Percentiles rank a stretch among this genome's conserved stretches.
phyloP scores from a whole-genome alignment of 2,888 invertebrate species.

The Tipula confusa region DNA sequence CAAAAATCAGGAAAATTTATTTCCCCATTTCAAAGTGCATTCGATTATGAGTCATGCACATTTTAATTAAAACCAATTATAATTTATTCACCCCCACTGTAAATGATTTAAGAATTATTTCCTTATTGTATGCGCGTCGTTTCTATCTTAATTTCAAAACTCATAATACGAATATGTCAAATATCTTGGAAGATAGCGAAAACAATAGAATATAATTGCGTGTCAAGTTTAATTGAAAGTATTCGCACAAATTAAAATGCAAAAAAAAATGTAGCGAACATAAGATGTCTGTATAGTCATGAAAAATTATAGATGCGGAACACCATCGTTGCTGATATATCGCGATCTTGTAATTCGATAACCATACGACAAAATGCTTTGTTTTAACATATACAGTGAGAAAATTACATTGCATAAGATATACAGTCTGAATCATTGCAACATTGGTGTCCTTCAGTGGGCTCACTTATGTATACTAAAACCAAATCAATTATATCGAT shows the following conservation, averaged over 20 bases:
- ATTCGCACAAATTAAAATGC: neutral
- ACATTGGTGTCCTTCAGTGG: neutral
- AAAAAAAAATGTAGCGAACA: neutral
- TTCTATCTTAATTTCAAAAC: neutral
- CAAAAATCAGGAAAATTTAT: neutral
- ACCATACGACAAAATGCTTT: neutral
- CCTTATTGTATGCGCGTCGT: neutral
- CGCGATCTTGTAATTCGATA: neutral
- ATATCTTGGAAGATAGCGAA: neutral
- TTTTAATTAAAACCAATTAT: neutral
- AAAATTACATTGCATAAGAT: neutral
- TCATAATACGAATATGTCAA: neutral
- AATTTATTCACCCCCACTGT: neutral
- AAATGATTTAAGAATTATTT: neutral
- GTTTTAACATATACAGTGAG: neutral
- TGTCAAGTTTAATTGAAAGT: neutral
- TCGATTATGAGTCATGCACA: neutral
- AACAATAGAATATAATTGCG: neutral
- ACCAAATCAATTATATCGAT: conserved; percentile 1
- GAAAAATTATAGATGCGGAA: neutral
- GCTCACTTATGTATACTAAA: no score
- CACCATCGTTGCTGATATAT: neutral
- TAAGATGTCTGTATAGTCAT: neutral
- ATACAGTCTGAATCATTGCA: neutral
- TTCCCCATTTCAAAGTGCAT: neutral